Base-by-base conservation (phyloP, 2,888 invertebrate species). In the Liposcelis brunnea region DNA sequence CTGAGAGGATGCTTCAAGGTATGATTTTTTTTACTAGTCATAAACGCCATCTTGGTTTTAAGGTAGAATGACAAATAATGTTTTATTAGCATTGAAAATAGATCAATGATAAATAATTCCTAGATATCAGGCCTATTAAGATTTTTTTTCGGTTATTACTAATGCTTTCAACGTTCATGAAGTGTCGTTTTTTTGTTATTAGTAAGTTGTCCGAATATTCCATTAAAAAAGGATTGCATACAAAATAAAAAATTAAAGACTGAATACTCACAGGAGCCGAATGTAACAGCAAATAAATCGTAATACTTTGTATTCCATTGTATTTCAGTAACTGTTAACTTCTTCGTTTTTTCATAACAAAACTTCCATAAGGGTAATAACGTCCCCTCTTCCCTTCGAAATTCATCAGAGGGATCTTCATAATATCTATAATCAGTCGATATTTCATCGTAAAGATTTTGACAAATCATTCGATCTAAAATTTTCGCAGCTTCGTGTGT, bases 221-320 rank as follows among this genome's bases (percentile, higher is more conserved):
- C 26, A 14, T 35, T 16, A 6, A 4, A 35, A 15, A 15, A 4
- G 35, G 35, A n/a, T n/a, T 32, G 6, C 14, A 35, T 35, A 15
- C 35, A 10, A 6, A 40, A 40, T 10, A 16, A 12, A 36, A 36
- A 10, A n/a, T n/a, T 26, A 26, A 6, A 8, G 26, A 26, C 26
- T 33, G 33, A 21, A 37, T 51, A 70, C 81, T 75, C 64, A 93
- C 93, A 74, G 45, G 87, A 83, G 49, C 94, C 94, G 64, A 82
- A 90, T 34, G 85, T 80, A 1, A 87, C 91, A 1, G 86, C 86
- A 64, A 93, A 94, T 48, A 94, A 64, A 59, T 95, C 94, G 52
- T 85, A 83, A 58, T 91, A 93, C 58, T 74, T 71, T 0, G 82
- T 80, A 63, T 85, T 93, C 77, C 93, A 95, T 50, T 80, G 75